Evolutionary conservation across 2,888 invertebrate genomes (phyloP).

Genomic region (Steinernema carpocapsae): DNA sequence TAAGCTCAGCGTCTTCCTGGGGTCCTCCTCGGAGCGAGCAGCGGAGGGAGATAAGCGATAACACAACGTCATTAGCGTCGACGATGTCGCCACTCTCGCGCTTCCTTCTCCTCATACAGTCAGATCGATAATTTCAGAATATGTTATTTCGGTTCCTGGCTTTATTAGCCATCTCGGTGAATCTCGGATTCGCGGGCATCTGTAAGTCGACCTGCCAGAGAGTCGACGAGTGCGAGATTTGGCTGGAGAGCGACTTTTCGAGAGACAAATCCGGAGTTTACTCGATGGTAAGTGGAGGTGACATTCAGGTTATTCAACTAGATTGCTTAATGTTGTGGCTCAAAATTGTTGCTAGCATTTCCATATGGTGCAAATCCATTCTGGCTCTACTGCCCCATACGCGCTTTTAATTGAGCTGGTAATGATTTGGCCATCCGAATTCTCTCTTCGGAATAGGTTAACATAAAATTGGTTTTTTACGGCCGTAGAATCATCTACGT

Average conservation of each 20-base stretch:
- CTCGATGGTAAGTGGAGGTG: constrained; percentile 2
- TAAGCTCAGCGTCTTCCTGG: constrained; percentile 14
- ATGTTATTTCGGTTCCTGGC: neutral
- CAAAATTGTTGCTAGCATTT: too few relatives aligned
- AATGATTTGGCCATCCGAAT: too few relatives aligned
- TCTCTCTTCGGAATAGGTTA: too few relatives aligned
- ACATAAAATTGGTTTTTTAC: too few relatives aligned
- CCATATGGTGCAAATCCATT: too few relatives aligned
- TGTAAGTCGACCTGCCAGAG: constrained; percentile 22
- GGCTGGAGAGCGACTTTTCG: constrained; percentile 13
- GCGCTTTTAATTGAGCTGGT: too few relatives aligned
- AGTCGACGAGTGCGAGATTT: constrained; percentile 10
- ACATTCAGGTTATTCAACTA: too few relatives aligned
- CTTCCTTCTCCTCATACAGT: neutral
- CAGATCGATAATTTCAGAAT: constrained; percentile 16
- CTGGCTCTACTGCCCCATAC: too few relatives aligned
- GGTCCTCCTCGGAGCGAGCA: neutral
- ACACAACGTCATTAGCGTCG: constrained; percentile 18
- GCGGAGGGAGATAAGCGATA: constrained; percentile 23
- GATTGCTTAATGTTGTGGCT: too few relatives aligned
- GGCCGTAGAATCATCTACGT: too few relatives aligned
- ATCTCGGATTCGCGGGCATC: neutral
- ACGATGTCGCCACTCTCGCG: neutral
- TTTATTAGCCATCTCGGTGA: neutral
- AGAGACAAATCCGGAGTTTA: constrained; percentile 7